phyloP scores from a whole-genome alignment of 1,140 invertebrate genomes.

The Atta colombica region DNA sequence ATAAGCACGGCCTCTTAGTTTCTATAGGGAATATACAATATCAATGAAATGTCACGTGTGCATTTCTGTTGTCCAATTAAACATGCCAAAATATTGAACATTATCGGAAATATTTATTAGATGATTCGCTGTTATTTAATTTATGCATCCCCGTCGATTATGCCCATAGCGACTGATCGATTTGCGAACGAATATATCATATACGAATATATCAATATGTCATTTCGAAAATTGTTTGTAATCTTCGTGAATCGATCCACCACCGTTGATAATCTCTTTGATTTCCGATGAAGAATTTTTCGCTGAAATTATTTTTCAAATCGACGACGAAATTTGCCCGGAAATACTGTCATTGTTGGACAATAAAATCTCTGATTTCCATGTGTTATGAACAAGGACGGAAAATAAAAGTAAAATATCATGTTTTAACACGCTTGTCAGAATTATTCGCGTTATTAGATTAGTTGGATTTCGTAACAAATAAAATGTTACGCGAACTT shows the following conservation, averaged over 20 bases:
- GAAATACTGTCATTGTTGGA: conserved; percentile 18
- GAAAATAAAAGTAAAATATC: conserved; percentile 8
- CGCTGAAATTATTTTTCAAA: conserved; percentile 24
- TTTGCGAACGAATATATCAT: conserved; percentile 32
- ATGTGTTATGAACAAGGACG: not conserved
- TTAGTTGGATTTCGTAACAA: not conserved
- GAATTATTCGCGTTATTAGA: conserved; percentile 25
- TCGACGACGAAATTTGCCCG: not conserved
- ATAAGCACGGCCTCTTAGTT: conserved; percentile 7
- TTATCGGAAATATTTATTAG: conserved; percentile 58
- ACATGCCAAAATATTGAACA: conserved; percentile 41
- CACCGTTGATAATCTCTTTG: conserved; percentile 14
- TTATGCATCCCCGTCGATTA: conserved; percentile 28
- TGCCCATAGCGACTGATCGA: not conserved
- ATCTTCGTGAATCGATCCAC: conserved; percentile 35
- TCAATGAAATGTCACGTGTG: conserved; percentile 4
- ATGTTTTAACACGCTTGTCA: not conserved
- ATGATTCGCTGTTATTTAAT: conserved; percentile 57
- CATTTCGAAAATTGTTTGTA: conserved; percentile 33
- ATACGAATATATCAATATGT: not conserved
- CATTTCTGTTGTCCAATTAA: conserved; percentile 54
- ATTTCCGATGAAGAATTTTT: conserved; percentile 20
- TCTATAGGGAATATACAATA: conserved; percentile 8
- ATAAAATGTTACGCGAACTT: not conserved
- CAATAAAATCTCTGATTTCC: not conserved